These are phyloP conservation scores for Stenodema calcarata DNA, from an alignment of 2,888 invertebrate genomes.

Conservation along the genomic window DNA sequence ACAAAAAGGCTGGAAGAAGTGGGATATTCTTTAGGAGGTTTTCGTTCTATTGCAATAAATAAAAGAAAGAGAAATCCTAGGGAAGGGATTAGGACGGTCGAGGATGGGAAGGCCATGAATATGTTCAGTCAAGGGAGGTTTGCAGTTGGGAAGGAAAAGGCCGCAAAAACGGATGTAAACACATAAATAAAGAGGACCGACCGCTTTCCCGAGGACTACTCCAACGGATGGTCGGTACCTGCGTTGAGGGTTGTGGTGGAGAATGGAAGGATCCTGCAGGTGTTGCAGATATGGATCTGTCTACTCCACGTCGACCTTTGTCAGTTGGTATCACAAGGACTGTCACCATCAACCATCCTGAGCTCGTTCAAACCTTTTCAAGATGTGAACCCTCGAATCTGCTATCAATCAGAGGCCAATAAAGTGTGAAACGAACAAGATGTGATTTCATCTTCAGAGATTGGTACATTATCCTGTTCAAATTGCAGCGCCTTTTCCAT, in stretches of 20 bases:
- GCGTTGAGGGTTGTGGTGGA: not conserved
- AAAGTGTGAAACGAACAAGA: no score
- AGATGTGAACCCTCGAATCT: no score
- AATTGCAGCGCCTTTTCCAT: no score
- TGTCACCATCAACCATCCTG: no score
- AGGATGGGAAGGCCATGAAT: conserved; percentile 40
- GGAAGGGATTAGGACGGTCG: conserved; percentile 39
- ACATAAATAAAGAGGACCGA: conserved; percentile 48
- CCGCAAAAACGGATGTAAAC: conserved; percentile 51
- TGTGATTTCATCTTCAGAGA: no score
- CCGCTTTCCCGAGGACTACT: not conserved
- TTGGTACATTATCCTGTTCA: no score
- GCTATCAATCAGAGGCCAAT: no score
- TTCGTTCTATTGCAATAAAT: conserved; percentile 40
- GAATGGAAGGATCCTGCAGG: not conserved
- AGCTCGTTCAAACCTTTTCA: no score
- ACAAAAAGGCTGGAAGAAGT: conserved; percentile 13
- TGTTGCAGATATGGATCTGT: not conserved
- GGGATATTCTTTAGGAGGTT: conserved; percentile 41
- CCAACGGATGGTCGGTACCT: not conserved
- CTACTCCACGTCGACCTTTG: not conserved
- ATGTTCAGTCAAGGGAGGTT: conserved; percentile 23
- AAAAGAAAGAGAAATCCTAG: conserved; percentile 19
- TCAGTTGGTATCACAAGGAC: no score
- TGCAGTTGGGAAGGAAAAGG: not conserved